Evolutionary conservation across 2,797 vertebrate species (phyloP).

Genomic region (Ctenosaura bakeri): DNA sequence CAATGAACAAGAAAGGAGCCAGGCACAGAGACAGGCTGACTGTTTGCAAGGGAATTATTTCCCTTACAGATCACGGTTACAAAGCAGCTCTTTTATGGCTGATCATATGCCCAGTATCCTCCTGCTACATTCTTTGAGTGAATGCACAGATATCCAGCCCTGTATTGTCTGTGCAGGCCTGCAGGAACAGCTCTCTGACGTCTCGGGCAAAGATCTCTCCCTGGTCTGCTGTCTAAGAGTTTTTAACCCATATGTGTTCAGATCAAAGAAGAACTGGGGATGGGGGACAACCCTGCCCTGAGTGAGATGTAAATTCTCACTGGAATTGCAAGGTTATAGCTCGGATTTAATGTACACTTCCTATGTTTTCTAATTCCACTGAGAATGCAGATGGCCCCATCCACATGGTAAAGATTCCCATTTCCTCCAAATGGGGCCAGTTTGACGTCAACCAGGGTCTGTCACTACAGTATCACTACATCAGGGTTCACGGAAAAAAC

Average conservation of each 20-base stretch:
- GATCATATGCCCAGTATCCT: not conserved
- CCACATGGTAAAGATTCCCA: too few relatives aligned
- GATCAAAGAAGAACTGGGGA: too few relatives aligned
- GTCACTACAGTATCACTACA: too few relatives aligned
- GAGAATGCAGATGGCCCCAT: too few relatives aligned
- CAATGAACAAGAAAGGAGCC: slow-evolving; percentile 14
- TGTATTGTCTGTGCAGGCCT: not conserved
- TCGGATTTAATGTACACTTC: too few relatives aligned
- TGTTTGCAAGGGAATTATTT: not conserved
- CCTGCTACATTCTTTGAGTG: not conserved
- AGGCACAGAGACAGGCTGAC: accelerated
- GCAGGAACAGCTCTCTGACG: not conserved
- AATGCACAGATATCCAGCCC: not conserved
- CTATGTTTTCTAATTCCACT: too few relatives aligned
- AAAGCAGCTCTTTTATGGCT: slow-evolving; percentile 22
- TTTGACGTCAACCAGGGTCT: too few relatives aligned
- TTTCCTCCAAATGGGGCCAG: too few relatives aligned
- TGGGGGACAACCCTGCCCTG: too few relatives aligned
- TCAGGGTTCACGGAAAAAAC: too few relatives aligned
- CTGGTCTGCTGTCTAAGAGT: not conserved
- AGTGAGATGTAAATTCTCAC: too few relatives aligned
- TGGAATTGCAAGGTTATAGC: too few relatives aligned
- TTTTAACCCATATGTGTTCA: not conserved
- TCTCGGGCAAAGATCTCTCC: not conserved
- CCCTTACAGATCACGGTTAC: not conserved